phyloP scores from a whole-genome alignment of 2,113 vertebrate species.

The Trichechus manatus region DNA sequence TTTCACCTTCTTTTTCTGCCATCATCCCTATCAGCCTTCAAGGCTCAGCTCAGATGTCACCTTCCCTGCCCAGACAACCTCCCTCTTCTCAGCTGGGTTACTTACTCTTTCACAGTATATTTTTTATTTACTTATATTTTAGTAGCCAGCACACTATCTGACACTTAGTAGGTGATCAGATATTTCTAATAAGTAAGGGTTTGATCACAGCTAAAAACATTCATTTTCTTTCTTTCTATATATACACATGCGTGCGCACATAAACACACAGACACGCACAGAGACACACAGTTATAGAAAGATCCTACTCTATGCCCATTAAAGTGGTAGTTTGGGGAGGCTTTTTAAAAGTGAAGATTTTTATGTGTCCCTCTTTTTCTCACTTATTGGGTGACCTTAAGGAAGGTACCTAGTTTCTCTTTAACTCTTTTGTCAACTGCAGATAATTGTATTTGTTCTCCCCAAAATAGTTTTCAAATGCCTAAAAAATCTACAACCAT shows the following conservation, averaged over 20 bases:
- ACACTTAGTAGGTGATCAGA: background rate
- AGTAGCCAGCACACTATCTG: background rate
- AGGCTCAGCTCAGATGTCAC: background rate
- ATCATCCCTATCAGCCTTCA: background rate
- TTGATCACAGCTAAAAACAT: slow-evolving; percentile 27
- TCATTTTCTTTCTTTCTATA: background rate
- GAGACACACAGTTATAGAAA: background rate
- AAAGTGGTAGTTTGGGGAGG: slow-evolving; percentile 17
- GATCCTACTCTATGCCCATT: background rate
- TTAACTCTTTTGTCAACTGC: background rate
- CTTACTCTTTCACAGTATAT: background rate
- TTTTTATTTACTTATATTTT: slow-evolving; percentile 23
- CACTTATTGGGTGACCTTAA: background rate
- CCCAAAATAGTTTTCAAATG: background rate
- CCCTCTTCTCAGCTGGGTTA: background rate
- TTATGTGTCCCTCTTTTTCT: background rate
- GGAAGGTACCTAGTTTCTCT: background rate
- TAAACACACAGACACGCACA: no score
- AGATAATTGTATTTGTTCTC: background rate
- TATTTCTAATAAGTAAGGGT: slow-evolving; percentile 47
- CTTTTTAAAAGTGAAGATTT: slow-evolving; percentile 48
- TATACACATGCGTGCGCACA: background rate
- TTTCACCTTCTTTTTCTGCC: background rate
- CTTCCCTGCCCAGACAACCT: background rate
- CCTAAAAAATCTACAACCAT: slow-evolving; percentile 26